Conservation (phyloP, 2,888 invertebrate genomes). For the Meliscaeva auricollis region DNA sequence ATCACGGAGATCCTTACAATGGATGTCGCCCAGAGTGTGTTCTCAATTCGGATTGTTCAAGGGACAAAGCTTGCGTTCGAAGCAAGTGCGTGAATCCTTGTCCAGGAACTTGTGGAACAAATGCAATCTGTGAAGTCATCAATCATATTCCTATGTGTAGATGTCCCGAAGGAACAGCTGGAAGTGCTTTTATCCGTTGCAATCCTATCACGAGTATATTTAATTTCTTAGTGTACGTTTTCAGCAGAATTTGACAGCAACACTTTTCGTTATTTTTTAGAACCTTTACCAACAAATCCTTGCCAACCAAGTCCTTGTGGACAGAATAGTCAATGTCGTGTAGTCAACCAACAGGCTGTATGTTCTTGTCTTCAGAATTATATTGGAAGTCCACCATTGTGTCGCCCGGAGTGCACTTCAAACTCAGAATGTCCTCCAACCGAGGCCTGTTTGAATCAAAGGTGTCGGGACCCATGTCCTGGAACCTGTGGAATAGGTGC, state of each 20-base stretch:
- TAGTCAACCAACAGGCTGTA: constrained; percentile 89
- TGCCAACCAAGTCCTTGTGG: constrained; percentile 91
- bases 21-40: constrained; percentile 92
- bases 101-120: constrained; percentile 89
- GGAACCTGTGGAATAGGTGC: constrained; percentile 92
- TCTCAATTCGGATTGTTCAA: constrained; percentile 89
- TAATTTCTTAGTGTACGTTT: neutral
- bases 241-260: neutral
- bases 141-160: constrained; percentile 91
- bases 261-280: constrained; percentile 58
- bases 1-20: constrained; percentile 90
- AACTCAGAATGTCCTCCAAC: constrained; percentile 90
- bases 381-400: constrained; percentile 91
- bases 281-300: constrained; percentile 85
- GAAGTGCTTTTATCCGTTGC: constrained; percentile 91
- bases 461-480: constrained; percentile 92
- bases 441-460: constrained; percentile 91
- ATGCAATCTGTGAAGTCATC: constrained; percentile 90
- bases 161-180: constrained; percentile 87
- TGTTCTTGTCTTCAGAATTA: constrained; percentile 90
- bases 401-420: constrained; percentile 90
- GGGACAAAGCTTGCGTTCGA: constrained; percentile 88
- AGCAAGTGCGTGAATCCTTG: constrained; percentile 92
- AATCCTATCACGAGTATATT: constrained; percentile 81
- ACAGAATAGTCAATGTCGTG: constrained; percentile 90